Evolutionary conservation across 2,888 invertebrate genomes (phyloP), one percentile per base, ranked within the genome.

Genomic region (Rugalucina vietnamica): DNA sequence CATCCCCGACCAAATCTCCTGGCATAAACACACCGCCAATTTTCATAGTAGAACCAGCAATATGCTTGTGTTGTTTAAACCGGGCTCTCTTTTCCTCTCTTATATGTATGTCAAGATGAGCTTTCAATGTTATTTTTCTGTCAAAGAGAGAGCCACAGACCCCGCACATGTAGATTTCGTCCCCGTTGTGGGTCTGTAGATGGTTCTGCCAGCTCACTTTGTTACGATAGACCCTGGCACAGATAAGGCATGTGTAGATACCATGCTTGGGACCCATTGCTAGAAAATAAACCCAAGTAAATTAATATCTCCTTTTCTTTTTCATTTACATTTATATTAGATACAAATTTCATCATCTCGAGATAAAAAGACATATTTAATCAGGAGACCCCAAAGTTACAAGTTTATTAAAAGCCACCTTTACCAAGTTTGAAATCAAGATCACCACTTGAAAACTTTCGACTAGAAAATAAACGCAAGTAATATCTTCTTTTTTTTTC

Each of bases 131-230:
- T 18, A 82, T 43, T 49, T 74, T 69, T 10, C 80, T 27, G 27
- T 76, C 78, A 49, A 88, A 88, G 36, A 85, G 76, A 34, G 82
- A 79, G 12, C 85, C 88, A 60, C 88, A 85, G 18, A 88, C 82
- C 0, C 88, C 88, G 78, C 88, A 88, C 84, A 85, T 88, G 29
- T 71, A 85, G n/a, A 88, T 80, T n/a, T 88, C 88, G 10, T 76
- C 65, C n/a, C 88, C 88, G 77, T 82, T 88, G 79, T 88, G 88
- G 0, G 85, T 37, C 8, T 71, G 54, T n/a, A 88, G 76, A 36
- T 88, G 85, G 37, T 88, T 88, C 78, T 88, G 88, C 88, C 88
- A 88, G 39, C 80, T 80, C 0, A 85, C 76, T 80, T 88, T 88
- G 78, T 88, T 88, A 32, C 88, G 71, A 65, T 82, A 85, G 10